Percentiles rank a stretch among this genome's conserved stretches.
These are phyloP conservation scores for Hydropsyche tenuis DNA, from an alignment of 1,140 invertebrate species.

Conservation along the genomic window DNA sequence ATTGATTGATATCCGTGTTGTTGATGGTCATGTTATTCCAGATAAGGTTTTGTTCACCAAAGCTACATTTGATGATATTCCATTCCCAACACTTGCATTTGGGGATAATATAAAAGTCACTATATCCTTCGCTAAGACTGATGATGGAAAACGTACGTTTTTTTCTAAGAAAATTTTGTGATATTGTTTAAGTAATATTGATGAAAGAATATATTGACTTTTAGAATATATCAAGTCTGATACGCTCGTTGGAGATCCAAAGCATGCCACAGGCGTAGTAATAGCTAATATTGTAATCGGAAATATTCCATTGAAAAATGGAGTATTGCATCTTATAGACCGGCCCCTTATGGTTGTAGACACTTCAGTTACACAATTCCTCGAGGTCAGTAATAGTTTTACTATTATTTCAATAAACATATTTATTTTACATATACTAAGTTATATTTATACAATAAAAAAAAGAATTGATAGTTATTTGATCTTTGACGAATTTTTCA, in stretches of 20 bases:
- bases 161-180: neutral
- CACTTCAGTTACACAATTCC: slow-evolving; percentile 80
- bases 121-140: slow-evolving; percentile 72
- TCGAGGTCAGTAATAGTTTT: slow-evolving; percentile 72
- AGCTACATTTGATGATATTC: slow-evolving; percentile 72
- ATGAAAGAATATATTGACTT: slow-evolving; percentile 40
- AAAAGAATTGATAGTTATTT: too few relatives aligned
- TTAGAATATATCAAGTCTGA: slow-evolving; percentile 88
- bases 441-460: neutral
- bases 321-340: slow-evolving; percentile 90
- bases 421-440: neutral
- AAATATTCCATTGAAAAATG: slow-evolving; percentile 93
- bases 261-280: slow-evolving; percentile 81
- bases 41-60: slow-evolving; percentile 85
- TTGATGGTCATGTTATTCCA: slow-evolving; percentile 90
- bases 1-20: slow-evolving; percentile 81
- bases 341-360: slow-evolving; percentile 90
- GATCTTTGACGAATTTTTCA: too few relatives aligned
- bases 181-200: too few relatives aligned
- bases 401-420: neutral
- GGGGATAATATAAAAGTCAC: slow-evolving; percentile 83
- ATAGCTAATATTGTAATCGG: slow-evolving; percentile 84
- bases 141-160: slow-evolving; percentile 58
- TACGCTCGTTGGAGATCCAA: slow-evolving; percentile 77
- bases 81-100: slow-evolving; percentile 80